A percentile compares a stretch with the other conserved stretches of the same genome.
phyloP scores from a whole-genome alignment of 1,140 invertebrate genomes.

The Sipha flava region DNA sequence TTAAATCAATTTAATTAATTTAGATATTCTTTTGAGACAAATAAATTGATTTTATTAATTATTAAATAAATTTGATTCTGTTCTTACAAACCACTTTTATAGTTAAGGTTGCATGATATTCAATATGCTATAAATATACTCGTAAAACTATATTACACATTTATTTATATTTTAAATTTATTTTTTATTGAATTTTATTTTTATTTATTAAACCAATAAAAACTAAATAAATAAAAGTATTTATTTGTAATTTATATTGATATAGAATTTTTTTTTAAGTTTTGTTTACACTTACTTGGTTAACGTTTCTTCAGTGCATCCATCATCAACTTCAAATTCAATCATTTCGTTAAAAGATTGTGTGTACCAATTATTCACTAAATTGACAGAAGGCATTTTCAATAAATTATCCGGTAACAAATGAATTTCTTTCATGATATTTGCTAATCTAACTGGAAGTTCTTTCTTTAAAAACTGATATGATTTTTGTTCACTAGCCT shows the following conservation, averaged over 20 bases:
- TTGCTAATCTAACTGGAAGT: constrained; percentile 86
- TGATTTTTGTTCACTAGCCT: constrained; percentile 81
- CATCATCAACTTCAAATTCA: constrained; percentile 75
- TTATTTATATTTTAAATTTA: no score
- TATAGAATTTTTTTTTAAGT: not conserved
- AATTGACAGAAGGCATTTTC: constrained; percentile 76
- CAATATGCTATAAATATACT: no score
- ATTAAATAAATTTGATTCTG: no score
- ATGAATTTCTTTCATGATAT: constrained; percentile 98
- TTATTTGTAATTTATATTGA: not conserved
- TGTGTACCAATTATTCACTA: constrained; percentile 85
- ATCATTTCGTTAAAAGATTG: constrained; percentile 88
- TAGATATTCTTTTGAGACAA: no score
- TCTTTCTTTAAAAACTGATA: constrained; percentile 92
- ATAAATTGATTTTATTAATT: no score
- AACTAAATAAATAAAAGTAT: no score
- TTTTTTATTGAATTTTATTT: no score
- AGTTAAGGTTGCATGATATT: no score
- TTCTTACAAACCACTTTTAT: no score
- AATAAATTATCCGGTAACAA: constrained; percentile 81
- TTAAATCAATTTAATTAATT: no score
- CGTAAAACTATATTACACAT: no score
- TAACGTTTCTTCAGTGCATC: constrained; percentile 41
- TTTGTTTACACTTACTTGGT: constrained; percentile 24
- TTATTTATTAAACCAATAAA: no score